phyloP scores from a whole-genome alignment of 2,888 invertebrate genomes.

The Eilema griseolum region DNA sequence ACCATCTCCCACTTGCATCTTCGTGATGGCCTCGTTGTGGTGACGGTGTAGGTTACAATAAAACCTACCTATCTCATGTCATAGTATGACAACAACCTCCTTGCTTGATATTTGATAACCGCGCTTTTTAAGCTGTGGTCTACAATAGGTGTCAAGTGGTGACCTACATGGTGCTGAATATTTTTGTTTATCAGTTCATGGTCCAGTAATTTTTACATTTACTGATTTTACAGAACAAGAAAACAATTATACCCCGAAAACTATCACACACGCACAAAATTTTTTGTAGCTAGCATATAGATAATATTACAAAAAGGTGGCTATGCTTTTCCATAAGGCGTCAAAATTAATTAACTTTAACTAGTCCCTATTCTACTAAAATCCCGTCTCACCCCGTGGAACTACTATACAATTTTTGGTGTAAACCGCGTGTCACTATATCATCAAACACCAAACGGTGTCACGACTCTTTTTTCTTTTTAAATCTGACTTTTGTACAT shows the following conservation, averaged over 20 bases:
- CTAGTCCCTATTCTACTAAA: too few species aligned
- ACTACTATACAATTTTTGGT: too few species aligned
- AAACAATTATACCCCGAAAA: background rate
- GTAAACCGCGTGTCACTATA: too few species aligned
- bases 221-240: too few species aligned
- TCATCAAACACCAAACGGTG: too few species aligned
- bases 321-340: background rate
- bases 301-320: too few species aligned
- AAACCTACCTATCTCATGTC: conserved; percentile 20
- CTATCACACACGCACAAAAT: background rate
- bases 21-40: conserved; percentile 50
- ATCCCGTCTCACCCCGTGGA: too few species aligned
- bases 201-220: background rate
- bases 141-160: conserved; percentile 27
- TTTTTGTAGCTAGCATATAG: background rate
- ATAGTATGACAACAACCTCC: conserved; percentile 17
- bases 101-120: conserved; percentile 42
- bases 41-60: conserved; percentile 48
- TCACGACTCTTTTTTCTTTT: too few species aligned
- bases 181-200: background rate
- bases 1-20: conserved; percentile 41
- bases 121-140: conserved; percentile 33
- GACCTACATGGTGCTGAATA: conserved; percentile 6
- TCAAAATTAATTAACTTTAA: too few species aligned
- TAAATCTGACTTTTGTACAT: too few species aligned